Evolutionary conservation across 2,888 invertebrate species (phyloP).

Genomic region (Orthonevra nobilis): DNA sequence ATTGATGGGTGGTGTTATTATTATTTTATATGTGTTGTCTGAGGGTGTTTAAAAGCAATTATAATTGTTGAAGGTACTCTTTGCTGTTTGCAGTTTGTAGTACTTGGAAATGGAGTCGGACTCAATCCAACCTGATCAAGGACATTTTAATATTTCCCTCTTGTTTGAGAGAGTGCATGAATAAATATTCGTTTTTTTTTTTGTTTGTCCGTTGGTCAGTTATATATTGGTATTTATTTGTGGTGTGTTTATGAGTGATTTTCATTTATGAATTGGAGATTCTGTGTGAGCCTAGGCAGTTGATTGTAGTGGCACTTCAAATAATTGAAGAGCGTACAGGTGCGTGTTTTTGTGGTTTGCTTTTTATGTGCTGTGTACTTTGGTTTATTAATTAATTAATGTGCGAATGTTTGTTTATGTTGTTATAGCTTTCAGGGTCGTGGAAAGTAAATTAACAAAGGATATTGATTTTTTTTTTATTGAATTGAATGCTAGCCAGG

Average conservation of each 20-base stretch:
- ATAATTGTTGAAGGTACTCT: slow-evolving; percentile 29
- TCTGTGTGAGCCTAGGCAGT: slow-evolving; percentile 11
- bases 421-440: slow-evolving; percentile 30
- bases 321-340: slow-evolving; percentile 49
- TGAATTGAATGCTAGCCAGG: no score
- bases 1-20: slow-evolving; percentile 54
- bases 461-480: no score
- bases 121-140: slow-evolving; percentile 49
- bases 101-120: slow-evolving; percentile 19
- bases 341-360: slow-evolving; percentile 19
- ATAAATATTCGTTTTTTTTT: not conserved
- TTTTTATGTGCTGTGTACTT: not conserved
- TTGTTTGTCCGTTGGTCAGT: not conserved
- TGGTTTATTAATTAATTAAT: slow-evolving; percentile 44
- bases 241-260: slow-evolving; percentile 57
- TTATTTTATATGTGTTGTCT: slow-evolving; percentile 38
- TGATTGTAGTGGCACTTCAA: slow-evolving; percentile 41
- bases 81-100: slow-evolving; percentile 15
- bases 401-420: slow-evolving; percentile 16
- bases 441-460: not conserved
- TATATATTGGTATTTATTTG: slow-evolving; percentile 23
- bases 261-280: slow-evolving; percentile 53
- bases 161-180: not conserved
- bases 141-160: slow-evolving; percentile 47
- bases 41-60: slow-evolving; percentile 53